Conservation (phyloP, 2,113 vertebrate genomes). For the Stegastes partitus region DNA sequence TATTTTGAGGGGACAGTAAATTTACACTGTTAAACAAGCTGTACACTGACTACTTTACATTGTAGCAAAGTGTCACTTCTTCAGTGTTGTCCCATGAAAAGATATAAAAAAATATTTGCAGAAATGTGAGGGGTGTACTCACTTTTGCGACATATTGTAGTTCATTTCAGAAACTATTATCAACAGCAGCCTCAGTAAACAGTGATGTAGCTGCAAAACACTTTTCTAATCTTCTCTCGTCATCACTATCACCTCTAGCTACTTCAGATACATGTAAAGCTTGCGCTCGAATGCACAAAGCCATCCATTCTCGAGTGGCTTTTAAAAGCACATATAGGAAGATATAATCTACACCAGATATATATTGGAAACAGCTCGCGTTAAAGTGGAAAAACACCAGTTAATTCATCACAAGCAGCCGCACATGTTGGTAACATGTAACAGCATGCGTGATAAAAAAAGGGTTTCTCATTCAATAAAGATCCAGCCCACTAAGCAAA, state of each 20-base stretch:
- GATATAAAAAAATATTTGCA: too few relatives aligned
- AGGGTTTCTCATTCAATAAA: conserved; percentile 31
- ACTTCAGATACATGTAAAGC: not conserved
- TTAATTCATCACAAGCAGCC: not conserved
- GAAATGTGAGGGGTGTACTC: too few relatives aligned
- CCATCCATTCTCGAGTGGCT: not conserved
- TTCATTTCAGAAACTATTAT: not conserved
- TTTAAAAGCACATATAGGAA: not conserved
- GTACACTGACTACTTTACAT: too few relatives aligned
- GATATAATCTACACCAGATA: not conserved
- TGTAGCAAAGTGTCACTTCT: too few relatives aligned
- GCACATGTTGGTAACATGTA: conserved; percentile 13
- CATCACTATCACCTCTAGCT: not conserved
- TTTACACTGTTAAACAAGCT: too few relatives aligned
- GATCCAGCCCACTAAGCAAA: conserved; percentile 18
- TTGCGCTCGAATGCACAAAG: not conserved
- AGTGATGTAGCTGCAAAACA: not conserved
- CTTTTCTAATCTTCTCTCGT: not conserved
- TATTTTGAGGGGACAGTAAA: too few relatives aligned
- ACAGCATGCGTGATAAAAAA: conserved; percentile 16
- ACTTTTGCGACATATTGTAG: too few relatives aligned
- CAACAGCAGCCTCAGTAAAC: not conserved
- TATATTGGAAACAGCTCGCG: not conserved
- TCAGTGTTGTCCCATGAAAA: too few relatives aligned
- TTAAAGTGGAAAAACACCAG: not conserved